Conservation (phyloP, 2,113 vertebrate genomes). For the Barnardius zonarius region DNA sequence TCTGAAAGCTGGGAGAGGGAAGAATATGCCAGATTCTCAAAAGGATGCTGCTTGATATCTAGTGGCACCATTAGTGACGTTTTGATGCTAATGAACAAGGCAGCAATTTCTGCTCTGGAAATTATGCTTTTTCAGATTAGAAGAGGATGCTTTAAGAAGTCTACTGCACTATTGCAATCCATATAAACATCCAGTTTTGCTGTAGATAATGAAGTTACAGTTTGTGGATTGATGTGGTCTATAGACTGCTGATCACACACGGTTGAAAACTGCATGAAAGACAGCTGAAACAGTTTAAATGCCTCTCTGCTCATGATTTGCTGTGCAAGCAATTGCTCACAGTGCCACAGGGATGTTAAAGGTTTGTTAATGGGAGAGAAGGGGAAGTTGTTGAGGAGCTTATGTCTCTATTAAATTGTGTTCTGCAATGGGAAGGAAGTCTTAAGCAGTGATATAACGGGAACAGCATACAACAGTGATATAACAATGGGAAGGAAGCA, state of each 20-base stretch:
- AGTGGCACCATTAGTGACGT: slow-evolving; percentile 50
- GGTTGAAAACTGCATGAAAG: neutral
- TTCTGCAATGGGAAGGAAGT: neutral
- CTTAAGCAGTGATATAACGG: neutral
- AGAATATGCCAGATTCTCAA: slow-evolving; percentile 16
- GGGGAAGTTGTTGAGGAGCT: neutral
- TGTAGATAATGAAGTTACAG: neutral
- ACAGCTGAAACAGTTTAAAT: neutral
- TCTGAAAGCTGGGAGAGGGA: slow-evolving; percentile 32
- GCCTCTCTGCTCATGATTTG: neutral
- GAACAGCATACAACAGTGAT: neutral
- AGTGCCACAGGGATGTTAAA: neutral
- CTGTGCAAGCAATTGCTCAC: neutral
- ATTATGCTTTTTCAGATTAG: slow-evolving; percentile 5
- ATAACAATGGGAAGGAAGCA: neutral
- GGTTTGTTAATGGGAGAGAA: neutral
- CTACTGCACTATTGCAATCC: neutral
- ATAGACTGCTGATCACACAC: neutral
- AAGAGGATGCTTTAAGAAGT: slow-evolving; percentile 11
- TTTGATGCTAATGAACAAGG: slow-evolving; percentile 59
- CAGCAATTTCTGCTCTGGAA: slow-evolving; percentile 36
- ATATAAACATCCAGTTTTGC: neutral
- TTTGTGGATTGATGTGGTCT: neutral
- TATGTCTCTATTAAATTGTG: neutral
- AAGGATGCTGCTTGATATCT: slow-evolving; percentile 39